phyloP scores from a whole-genome alignment of 1,140 invertebrate genomes.

The Aphidius gifuensis region DNA sequence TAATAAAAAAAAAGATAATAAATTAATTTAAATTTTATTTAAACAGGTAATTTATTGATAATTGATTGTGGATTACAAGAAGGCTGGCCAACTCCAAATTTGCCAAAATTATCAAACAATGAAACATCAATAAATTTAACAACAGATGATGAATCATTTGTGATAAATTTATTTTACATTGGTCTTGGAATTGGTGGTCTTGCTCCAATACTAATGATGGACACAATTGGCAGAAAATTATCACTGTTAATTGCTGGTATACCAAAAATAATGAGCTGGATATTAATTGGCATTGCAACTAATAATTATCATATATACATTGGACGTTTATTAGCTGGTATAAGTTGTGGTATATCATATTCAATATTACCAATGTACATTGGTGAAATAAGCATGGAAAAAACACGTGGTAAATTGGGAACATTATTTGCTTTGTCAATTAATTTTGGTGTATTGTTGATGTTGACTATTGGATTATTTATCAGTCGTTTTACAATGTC shows the following conservation, averaged over 20 bases:
- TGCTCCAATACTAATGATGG: constrained; percentile 55
- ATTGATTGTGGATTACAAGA: constrained; percentile 51
- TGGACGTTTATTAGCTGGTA: constrained; percentile 55
- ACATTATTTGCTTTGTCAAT: constrained; percentile 59
- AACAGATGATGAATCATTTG: constrained; percentile 37
- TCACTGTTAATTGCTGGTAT: constrained; percentile 55
- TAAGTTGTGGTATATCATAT: constrained; percentile 50
- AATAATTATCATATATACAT: constrained; percentile 41
- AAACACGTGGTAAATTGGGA: constrained; percentile 59
- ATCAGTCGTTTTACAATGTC: constrained; percentile 46
- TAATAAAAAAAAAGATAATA: no score
- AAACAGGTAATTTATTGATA: constrained; percentile 45
- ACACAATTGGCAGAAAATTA: constrained; percentile 59
- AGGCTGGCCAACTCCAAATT: constrained; percentile 49
- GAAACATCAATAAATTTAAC: constrained; percentile 32
- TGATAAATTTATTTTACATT: constrained; percentile 49
- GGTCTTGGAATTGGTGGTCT: constrained; percentile 46
- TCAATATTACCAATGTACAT: constrained; percentile 61
- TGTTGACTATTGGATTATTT: constrained; percentile 56
- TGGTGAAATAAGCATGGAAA: constrained; percentile 60
- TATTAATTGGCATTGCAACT: constrained; percentile 50
- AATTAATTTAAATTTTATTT: no score
- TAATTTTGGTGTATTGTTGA: constrained; percentile 59
- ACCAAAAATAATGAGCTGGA: constrained; percentile 59
- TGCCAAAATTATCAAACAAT: constrained; percentile 39